Conservation (phyloP, 2,797 vertebrate genomes). For the Otolemur crassicaudatus region DNA sequence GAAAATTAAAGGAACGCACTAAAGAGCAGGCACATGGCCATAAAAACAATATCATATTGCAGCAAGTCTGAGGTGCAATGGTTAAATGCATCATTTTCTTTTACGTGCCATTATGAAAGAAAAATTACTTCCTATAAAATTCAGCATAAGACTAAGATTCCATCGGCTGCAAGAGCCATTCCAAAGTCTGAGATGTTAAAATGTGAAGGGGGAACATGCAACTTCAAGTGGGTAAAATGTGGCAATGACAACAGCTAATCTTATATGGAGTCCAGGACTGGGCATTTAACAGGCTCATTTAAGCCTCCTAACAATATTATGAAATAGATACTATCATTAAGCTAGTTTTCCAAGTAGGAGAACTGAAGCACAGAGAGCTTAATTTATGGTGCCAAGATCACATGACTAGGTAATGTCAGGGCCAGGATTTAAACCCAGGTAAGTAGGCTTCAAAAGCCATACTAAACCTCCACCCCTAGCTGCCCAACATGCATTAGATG, state of each 20-base stretch:
- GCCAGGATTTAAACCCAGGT: background rate
- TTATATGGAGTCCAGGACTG: background rate
- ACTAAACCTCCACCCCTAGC: background rate
- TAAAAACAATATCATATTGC: background rate
- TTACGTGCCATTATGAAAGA: background rate
- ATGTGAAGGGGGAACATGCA: background rate
- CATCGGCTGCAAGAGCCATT: background rate
- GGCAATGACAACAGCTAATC: too few relatives aligned
- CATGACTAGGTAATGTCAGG: background rate
- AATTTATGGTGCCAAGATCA: background rate
- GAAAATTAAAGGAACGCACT: background rate
- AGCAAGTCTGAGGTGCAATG: fast-evolving
- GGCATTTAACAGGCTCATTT: too few relatives aligned
- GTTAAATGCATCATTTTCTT: background rate
- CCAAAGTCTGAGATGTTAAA: background rate
- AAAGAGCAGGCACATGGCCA: background rate
- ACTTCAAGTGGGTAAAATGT: background rate
- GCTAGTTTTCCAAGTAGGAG: background rate
- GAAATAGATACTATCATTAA: background rate
- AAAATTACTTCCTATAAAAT: background rate
- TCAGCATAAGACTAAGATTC: background rate
- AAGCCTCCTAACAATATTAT: background rate
- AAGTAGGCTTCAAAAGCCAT: background rate
- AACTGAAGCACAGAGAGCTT: background rate
- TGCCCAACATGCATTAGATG: background rate